Evolutionary conservation across 92 coral and sea anemone species (phyloP), one percentile per base, ranked within the genome.

Genomic region (Zoanthus sociatus): DNA sequence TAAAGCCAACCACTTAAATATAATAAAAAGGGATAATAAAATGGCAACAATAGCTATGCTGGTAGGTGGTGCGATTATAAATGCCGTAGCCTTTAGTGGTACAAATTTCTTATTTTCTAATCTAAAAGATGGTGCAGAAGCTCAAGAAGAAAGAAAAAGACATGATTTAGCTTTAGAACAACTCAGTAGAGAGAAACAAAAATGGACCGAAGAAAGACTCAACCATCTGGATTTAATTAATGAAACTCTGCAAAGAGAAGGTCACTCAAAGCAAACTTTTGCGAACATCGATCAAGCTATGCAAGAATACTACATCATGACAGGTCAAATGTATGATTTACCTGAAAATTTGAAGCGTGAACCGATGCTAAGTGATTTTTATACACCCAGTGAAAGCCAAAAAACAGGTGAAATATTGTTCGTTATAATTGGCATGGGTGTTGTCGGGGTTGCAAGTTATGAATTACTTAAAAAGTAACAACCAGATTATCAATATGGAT

Each of bases 121-220:
- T 75, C 18, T 75, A 75, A 75, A 30, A 75, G 48, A 20, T 9
- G 79, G 20, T 17, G 79, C 37, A 37, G 79, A 17, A 75, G 79
- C 79, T 54, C 55, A 50, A 37, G 78, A 16, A 15, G 79, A 75
- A 75, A 75, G 79, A 75, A 75, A 75, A 30, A 75, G 79, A 54
- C 79, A 75, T 20, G 79, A 75, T 75, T 17, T 30, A 12, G 79
- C 79, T 12, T 75, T 75, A 75, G 79, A 75, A 75, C 79, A 75
- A 30, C 20, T 75, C 12, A 75, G 18, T 75, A 17, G 20, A 75
- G 79, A 75, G 20, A 75, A 30, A 30, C 79, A 75, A 30, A 75
- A 75, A 75, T 75, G 79, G 79, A 75, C 79, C 79, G 79, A 75
- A 75, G 79, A 75, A 75, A 75, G 79, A 75, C 12, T 75, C 18